Evolutionary conservation across 2,113 vertebrate species (phyloP).

Genomic region (Aplodontia rufa): DNA sequence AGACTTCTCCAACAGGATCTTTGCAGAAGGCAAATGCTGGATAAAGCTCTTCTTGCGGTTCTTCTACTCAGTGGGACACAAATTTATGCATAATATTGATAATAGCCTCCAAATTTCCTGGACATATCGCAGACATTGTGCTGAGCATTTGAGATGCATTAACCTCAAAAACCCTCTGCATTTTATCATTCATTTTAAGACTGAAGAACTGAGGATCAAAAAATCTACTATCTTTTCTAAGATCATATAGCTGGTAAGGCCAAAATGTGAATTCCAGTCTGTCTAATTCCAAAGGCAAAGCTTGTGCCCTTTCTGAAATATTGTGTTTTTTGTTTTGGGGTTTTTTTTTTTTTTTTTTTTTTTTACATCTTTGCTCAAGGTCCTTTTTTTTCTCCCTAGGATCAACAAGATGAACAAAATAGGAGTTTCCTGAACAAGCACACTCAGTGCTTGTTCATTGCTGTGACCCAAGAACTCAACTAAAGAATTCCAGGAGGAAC

Average conservation of each 20-base stretch:
- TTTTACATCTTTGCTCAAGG: background rate
- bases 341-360: too few relatives aligned
- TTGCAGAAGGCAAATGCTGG: background rate
- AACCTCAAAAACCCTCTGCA: background rate
- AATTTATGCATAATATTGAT: background rate
- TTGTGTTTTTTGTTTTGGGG: too few relatives aligned
- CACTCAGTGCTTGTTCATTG: too few relatives aligned
- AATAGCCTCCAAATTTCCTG: background rate
- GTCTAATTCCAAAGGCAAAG: background rate
- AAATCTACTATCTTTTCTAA: background rate
- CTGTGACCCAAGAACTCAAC: too few relatives aligned
- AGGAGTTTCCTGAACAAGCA: background rate
- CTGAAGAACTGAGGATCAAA: background rate
- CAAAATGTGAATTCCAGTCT: background rate
- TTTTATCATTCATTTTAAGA: conserved; percentile 19
- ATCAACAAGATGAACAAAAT: background rate
- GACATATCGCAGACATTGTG: background rate
- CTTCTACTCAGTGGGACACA: background rate
- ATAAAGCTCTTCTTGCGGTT: background rate
- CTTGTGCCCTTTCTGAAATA: background rate
- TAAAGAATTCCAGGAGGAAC: too few relatives aligned
- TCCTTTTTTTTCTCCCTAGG: background rate
- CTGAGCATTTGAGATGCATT: background rate
- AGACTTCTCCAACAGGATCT: background rate
- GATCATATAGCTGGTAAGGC: background rate